Evolutionary conservation across 2,797 vertebrate species (phyloP), one percentile per base, ranked within the genome.

Genomic region (Philypnodon macrostomus): DNA sequence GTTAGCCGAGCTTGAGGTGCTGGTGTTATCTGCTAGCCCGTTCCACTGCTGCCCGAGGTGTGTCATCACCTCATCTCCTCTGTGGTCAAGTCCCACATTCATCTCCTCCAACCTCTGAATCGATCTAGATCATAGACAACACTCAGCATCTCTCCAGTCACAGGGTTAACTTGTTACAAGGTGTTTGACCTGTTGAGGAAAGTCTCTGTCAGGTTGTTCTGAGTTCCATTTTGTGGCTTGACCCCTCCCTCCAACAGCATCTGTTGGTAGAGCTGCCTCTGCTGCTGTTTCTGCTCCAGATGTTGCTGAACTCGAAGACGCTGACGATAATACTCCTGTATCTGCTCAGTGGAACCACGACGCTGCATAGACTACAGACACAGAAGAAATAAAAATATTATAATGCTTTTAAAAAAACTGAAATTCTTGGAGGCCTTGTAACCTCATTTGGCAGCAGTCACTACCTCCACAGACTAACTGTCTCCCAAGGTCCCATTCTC

Each of bases 231-330:
- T 50, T 90, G 90, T 0, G 78, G 83, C 70, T 94, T 95, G 80
- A 99, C 96, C 1, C 96, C 96, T 63, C 96, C 96, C 81, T 99
- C 96, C 21, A 95, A 81, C 51, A 99, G 78, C 96, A 99, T 99
- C 70, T 98, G 96, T 77, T 97, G 94, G 70, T 99, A 99, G 14
- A 98, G 85, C 68, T 98, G 94, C 11, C 89, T 87, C 45, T 99
- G 95, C 41, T 98, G 95, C 76, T 97, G 94, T 24, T 98, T 98
- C 85, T 97, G 95, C 50, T 98, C 95, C 18, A 98, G 84, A 74
- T 98, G 96, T 75, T 98, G 96, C 77, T 97, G 95, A 48, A 97
- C 97, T 0, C 96, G 93, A 13, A 95, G 71, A 1, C 94, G 92
- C 77, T 97, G 96, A 17, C 93, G 88, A 63, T 96, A 93, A 76